Percentiles rank a stretch among this genome's conserved stretches.
phyloP scores from a whole-genome alignment of 1,140 invertebrate genomes.

The Brachystomella parvula region DNA sequence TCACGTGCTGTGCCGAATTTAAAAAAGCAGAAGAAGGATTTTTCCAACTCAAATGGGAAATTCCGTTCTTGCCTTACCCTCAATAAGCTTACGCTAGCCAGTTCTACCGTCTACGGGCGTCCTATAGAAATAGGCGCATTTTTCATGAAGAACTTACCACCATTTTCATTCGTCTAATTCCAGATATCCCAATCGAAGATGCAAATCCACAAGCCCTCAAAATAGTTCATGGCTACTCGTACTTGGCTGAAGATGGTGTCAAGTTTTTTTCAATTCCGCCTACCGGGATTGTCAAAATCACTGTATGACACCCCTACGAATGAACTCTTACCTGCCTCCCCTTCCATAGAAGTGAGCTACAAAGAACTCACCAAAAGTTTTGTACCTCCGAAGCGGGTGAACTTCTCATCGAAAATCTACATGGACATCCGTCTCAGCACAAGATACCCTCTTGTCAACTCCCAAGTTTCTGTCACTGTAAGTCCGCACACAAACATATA shows the following conservation, averaged over 20 bases:
- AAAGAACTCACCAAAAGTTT: constrained; percentile 21
- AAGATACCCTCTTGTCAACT: constrained; percentile 48
- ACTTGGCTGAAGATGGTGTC: constrained; percentile 54
- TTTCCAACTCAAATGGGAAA: too few species aligned
- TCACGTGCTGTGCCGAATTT: too few species aligned
- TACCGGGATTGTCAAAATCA: constrained; percentile 60
- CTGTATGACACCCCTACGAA: constrained; percentile 56
- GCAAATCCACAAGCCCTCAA: constrained; percentile 51
- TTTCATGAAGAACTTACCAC: too few species aligned
- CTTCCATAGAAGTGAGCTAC: constrained; percentile 52
- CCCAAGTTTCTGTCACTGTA: constrained; percentile 49
- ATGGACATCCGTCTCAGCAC: constrained; percentile 66
- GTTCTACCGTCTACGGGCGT: too few species aligned
- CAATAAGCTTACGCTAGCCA: too few species aligned
- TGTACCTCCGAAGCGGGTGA: constrained; percentile 11
- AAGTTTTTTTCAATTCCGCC: constrained; percentile 53
- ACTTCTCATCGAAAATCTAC: constrained; percentile 48
- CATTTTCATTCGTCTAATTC: too few species aligned
- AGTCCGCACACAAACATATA: background rate
- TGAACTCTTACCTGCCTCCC: constrained; percentile 47
- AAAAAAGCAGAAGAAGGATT: too few species aligned
- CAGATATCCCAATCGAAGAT: constrained; percentile 55
- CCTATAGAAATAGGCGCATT: too few species aligned
- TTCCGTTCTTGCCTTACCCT: too few species aligned
- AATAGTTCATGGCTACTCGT: constrained; percentile 58